Conservation (phyloP, 2,113 vertebrate species). For the Channa argus region DNA sequence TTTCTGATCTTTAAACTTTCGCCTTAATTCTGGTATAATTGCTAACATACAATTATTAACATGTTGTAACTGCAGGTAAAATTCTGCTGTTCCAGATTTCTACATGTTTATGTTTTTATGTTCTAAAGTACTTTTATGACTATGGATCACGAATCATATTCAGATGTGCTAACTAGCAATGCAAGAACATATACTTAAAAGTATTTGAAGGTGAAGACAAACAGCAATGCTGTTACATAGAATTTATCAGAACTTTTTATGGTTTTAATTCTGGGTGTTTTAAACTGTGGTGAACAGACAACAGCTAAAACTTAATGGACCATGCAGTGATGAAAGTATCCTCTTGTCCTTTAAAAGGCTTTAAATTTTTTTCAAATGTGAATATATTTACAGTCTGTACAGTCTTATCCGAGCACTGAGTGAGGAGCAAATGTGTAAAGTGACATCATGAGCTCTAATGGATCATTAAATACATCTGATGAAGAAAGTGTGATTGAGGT, state of each 20-base stretch:
- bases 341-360: background rate
- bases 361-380: slow-evolving; percentile 9
- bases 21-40: no score
- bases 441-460: background rate
- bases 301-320: no score
- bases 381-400: slow-evolving; percentile 13
- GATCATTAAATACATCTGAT: background rate
- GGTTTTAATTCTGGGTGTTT: background rate
- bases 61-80: no score
- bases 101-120: no score
- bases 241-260: background rate
- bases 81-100: no score
- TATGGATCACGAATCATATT: background rate
- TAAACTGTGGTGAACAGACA: background rate
- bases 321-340: background rate
- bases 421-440: background rate
- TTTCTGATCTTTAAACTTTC: no score
- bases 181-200: no score
- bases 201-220: no score
- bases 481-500: background rate
- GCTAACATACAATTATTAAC: no score
- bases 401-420: background rate
- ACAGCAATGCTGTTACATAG: background rate
- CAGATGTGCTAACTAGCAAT: no score
- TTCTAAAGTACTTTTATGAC: background rate